Evolutionary conservation across 2,797 vertebrate genomes (phyloP), one percentile per base, ranked within the genome.

Genomic region (Oryzias dopingdopingensis): DNA sequence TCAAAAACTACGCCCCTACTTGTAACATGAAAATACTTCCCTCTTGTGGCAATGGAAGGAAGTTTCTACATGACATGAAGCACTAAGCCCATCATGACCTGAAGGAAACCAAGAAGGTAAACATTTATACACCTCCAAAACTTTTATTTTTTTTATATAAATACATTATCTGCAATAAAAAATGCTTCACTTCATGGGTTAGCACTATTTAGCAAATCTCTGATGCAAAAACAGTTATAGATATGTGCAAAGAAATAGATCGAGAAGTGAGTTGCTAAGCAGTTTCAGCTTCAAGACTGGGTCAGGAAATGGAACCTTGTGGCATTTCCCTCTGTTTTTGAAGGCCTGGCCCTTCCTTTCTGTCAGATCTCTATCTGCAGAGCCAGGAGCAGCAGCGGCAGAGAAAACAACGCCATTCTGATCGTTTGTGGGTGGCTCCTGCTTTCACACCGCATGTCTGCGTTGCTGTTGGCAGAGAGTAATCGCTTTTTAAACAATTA

Each of bases 321-420:
- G 6, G 37, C 56, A 54, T 67, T 85, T 82, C 74, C 81, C 59
- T 76, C 62, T 44, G 23, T 71, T 75, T 17, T 20, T n/a, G 62
- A 42, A 58, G 52, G 40, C 60, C 59, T 50, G 18, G 70, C 85
- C 84, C 77, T 89, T 89, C 86, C 88, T 80, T 23, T 52, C 15
- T 56, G 60, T 49, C 48, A 59, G 66, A 74, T 72, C 50, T 10
- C 4, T 86, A 87, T 86, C 79, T 53, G 58, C 49, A 23, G 52
- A 49, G 69, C 80, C 57, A 16, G 46, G 46, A 63, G 55, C 43
- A 48, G 41, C 64, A 61, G 10, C 48, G 40, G 32, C 32, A 37
- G 37, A 57, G 69, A 60, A 83, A 77, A 85, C 65, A 83, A 70
- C 14, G 2, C 48, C 65, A 59, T 32, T 65, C 65, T 65, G 66